These are phyloP conservation scores for Drosophila sucinea DNA, from an alignment of 1,140 invertebrate species.

Conservation along the genomic window DNA sequence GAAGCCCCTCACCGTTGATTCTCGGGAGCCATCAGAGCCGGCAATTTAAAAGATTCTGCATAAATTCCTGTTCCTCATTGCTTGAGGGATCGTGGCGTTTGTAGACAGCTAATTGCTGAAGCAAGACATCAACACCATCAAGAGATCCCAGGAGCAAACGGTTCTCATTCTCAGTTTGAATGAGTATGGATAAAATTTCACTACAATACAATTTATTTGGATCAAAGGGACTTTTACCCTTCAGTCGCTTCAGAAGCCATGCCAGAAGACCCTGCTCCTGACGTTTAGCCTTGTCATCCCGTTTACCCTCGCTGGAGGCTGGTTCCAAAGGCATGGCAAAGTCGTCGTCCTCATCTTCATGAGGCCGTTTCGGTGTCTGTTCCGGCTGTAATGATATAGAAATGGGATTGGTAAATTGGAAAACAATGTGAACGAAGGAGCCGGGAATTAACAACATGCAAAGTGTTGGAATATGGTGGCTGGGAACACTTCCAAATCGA, in stretches of 20 bases:
- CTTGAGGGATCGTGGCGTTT: slow-evolving; percentile 96
- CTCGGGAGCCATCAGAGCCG: slow-evolving; percentile 95
- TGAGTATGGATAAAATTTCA: slow-evolving; percentile 97
- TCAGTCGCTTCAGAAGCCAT: too few species aligned
- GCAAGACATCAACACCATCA: too few species aligned
- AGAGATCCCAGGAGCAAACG: too few species aligned
- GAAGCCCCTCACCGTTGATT: too few species aligned
- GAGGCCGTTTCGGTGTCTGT: slow-evolving; percentile 90
- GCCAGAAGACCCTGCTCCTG: slow-evolving; percentile 86
- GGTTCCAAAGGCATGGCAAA: too few species aligned
- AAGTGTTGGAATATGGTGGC: background rate
- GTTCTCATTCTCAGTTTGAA: slow-evolving; percentile 95
- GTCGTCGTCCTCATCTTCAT: slow-evolving; percentile 89
- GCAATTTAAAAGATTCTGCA: slow-evolving; percentile 99
- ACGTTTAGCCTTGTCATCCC: slow-evolving; percentile 71
- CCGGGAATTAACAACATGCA: background rate
- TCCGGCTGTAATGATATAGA: slow-evolving; percentile 87
- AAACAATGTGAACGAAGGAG: too few species aligned
- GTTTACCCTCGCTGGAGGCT: slow-evolving; percentile 52
- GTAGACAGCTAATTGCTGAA: slow-evolving; percentile 98
- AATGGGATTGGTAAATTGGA: too few species aligned
- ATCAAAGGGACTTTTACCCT: too few species aligned
- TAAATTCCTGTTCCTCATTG: slow-evolving; percentile 97
- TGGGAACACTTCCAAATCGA: slow-evolving; percentile 4
- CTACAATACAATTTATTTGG: too few species aligned